These are phyloP conservation scores for Gryllus bimaculatus DNA, from an alignment of 1,140 invertebrate species.

Conservation along the genomic window DNA sequence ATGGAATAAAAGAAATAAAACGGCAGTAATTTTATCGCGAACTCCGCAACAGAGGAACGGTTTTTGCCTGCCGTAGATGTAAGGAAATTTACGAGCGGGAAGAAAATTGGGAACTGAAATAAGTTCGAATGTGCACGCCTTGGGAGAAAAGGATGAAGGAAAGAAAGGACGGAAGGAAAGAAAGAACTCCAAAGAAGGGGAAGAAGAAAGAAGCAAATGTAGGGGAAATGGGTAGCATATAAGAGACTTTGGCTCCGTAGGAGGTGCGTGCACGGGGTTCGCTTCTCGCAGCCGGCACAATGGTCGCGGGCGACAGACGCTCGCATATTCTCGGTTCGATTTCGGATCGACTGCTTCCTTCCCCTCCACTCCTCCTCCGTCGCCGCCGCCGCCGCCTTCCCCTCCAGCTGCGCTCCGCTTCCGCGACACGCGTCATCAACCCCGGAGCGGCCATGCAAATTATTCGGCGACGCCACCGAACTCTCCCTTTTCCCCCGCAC, in stretches of 20 bases:
- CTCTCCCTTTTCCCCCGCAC: not conserved
- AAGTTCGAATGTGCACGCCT: not conserved
- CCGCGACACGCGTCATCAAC: not conserved
- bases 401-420: no score
- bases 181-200: not conserved
- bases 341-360: no score
- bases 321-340: no score
- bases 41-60: not conserved
- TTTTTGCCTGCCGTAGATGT: not conserved
- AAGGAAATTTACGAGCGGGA: not conserved
- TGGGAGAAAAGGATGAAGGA: not conserved
- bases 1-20: constrained; percentile 2
- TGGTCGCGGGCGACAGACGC: no score
- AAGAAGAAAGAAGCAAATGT: not conserved
- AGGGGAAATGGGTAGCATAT: no score
- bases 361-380: no score
- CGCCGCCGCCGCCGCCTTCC: no score
- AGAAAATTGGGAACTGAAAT: not conserved
- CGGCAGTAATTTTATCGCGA: not conserved
- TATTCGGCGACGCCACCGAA: not conserved
- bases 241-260: not conserved
- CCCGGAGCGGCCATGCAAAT: not conserved
- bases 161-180: not conserved
- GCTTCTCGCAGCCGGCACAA: no score
- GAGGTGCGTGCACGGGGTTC: not conserved